Conservation (phyloP, 2,113 vertebrate genomes). For the Okapia johnstoni region DNA sequence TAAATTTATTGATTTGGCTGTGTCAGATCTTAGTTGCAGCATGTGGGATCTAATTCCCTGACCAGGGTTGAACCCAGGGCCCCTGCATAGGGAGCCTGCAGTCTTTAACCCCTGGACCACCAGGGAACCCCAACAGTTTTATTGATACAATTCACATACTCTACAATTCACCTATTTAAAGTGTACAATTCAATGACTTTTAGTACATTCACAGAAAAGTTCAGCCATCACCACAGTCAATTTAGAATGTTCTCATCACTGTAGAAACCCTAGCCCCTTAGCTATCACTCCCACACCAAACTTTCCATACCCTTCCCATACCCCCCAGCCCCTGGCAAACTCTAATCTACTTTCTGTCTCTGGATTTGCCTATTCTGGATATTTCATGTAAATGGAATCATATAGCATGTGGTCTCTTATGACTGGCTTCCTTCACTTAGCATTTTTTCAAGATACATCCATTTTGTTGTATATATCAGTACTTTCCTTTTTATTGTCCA, state of each 20-base stretch:
- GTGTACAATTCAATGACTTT: background rate
- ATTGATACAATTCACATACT: background rate
- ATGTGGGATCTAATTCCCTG: background rate
- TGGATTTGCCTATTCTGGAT: background rate
- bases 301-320: background rate
- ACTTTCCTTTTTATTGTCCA: background rate
- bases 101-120: background rate
- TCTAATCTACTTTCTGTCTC: background rate
- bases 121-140: background rate
- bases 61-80: background rate
- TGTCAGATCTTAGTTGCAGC: background rate
- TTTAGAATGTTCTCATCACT: background rate
- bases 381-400: background rate
- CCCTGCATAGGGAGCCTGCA: background rate
- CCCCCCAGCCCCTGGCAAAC: background rate
- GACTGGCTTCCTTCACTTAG: background rate
- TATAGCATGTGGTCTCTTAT: background rate
- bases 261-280: background rate
- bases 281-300: background rate
- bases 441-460: background rate
- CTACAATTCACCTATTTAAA: background rate
- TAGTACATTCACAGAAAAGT: background rate
- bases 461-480: background rate
- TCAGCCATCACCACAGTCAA: background rate
- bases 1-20: background rate